These are phyloP conservation scores for Anoplius nigerrimus DNA, from an alignment of 2,888 invertebrate species.

Conservation along the genomic window DNA sequence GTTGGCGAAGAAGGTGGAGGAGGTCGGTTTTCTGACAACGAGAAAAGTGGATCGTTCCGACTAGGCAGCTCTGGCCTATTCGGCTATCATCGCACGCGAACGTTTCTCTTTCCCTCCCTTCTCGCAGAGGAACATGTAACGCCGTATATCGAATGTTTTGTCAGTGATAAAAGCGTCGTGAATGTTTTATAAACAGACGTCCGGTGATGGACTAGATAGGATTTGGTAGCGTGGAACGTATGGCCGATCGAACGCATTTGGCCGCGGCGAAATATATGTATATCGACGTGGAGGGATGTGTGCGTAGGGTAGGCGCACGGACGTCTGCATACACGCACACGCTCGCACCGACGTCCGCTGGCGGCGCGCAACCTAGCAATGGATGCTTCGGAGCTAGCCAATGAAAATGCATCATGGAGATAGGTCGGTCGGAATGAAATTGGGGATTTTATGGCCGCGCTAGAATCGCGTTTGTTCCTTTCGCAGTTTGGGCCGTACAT, in stretches of 20 bases:
- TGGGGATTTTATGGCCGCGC: background rate
- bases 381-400: background rate
- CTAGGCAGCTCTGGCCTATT: background rate
- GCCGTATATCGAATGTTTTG: slow-evolving; percentile 18
- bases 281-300: background rate
- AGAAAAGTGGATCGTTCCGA: background rate
- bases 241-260: slow-evolving; percentile 1
- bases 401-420: slow-evolving; percentile 3
- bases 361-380: too few relatives aligned
- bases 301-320: too few relatives aligned
- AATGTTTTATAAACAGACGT: slow-evolving; percentile 28
- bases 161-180: slow-evolving; percentile 30
- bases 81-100: background rate
- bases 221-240: slow-evolving; percentile 3
- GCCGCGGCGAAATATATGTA: slow-evolving; percentile 2
- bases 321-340: too few relatives aligned
- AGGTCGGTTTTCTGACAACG: background rate
- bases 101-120: background rate
- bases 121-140: slow-evolving; percentile 4
- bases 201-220: slow-evolving; percentile 11
- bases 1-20: background rate
- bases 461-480: slow-evolving; percentile 3
- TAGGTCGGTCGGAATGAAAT: slow-evolving; percentile 5
- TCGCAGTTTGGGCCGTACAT: background rate
- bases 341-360: too few relatives aligned